Evolutionary conservation across 2,113 vertebrate species (phyloP).

Genomic region (Hucho hucho): DNA sequence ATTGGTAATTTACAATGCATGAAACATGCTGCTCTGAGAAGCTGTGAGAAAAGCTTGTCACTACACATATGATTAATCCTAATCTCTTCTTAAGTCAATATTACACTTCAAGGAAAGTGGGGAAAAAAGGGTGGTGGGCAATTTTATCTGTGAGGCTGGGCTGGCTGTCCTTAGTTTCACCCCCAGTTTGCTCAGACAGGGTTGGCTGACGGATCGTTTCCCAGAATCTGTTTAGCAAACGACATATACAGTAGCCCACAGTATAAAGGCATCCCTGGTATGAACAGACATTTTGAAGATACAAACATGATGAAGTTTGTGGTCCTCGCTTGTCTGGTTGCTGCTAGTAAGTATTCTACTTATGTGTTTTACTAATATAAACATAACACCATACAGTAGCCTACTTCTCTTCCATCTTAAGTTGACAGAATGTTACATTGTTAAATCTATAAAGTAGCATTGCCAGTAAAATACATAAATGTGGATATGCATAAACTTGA

Average conservation of each 20-base stretch:
- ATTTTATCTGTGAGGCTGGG: background rate
- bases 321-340: conserved; percentile 69
- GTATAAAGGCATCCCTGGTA: conserved; percentile 50
- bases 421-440: background rate
- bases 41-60: conserved; percentile 17
- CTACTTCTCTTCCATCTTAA: background rate
- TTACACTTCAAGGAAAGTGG: background rate
- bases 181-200: too few species aligned
- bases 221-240: conserved; percentile 14
- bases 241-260: conserved; percentile 18
- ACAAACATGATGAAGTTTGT: conserved; percentile 69
- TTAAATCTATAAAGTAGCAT: background rate
- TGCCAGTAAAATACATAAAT: background rate
- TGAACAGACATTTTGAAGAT: conserved; percentile 10
- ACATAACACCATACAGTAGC: background rate
- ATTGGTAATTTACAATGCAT: background rate
- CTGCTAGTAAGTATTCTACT: conserved; percentile 60
- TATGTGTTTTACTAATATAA: too few species aligned
- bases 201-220: conserved; percentile 17
- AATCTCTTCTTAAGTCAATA: conserved; percentile 2
- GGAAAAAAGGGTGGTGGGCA: conserved; percentile 5
- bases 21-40: background rate
- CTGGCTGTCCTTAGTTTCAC: too few species aligned
- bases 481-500: background rate
- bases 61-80: conserved; percentile 18